Conservation (phyloP, 2,888 invertebrate genomes). For the Cabera pusaria region DNA sequence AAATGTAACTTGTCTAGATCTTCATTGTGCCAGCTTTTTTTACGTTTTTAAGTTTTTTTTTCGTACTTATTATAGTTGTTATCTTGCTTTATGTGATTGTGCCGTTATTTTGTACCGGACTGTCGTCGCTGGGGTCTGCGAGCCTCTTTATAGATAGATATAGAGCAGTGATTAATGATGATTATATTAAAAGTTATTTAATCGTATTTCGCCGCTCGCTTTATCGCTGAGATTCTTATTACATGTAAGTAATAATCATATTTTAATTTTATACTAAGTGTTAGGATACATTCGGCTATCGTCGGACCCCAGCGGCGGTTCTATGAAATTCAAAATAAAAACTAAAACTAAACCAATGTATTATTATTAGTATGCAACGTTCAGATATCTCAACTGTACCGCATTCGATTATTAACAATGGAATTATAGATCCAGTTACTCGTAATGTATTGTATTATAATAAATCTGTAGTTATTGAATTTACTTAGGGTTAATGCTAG, state of each 20-base stretch:
- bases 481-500: slow-evolving; percentile 75
- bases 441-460: slow-evolving; percentile 67
- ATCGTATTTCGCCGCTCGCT: slow-evolving; percentile 14
- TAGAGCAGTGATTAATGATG: slow-evolving; percentile 14
- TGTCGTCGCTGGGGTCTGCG: slow-evolving; percentile 6
- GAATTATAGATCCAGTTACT: slow-evolving; percentile 51
- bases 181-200: slow-evolving; percentile 2
- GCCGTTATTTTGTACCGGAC: slow-evolving; percentile 15
- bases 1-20: slow-evolving; percentile 76
- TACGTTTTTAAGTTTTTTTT: slow-evolving; percentile 71
- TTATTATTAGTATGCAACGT: slow-evolving; percentile 26
- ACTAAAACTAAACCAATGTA: slow-evolving; percentile 22
- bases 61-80: slow-evolving; percentile 79
- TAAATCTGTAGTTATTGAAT: slow-evolving; percentile 62
- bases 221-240: slow-evolving; percentile 17
- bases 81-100: slow-evolving; percentile 72
- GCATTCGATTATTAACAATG: slow-evolving; percentile 25
- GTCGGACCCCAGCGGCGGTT: slow-evolving; percentile 12
- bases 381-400: slow-evolving; percentile 27
- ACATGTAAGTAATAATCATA: slow-evolving; percentile 17
- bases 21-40: slow-evolving; percentile 78
- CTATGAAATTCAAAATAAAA: slow-evolving; percentile 23
- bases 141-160: not conserved
- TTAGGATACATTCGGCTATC: slow-evolving; percentile 11
- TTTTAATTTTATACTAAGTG: slow-evolving; percentile 19